Conservation (phyloP, 2,888 invertebrate genomes). For the Tyria jacobaeae region DNA sequence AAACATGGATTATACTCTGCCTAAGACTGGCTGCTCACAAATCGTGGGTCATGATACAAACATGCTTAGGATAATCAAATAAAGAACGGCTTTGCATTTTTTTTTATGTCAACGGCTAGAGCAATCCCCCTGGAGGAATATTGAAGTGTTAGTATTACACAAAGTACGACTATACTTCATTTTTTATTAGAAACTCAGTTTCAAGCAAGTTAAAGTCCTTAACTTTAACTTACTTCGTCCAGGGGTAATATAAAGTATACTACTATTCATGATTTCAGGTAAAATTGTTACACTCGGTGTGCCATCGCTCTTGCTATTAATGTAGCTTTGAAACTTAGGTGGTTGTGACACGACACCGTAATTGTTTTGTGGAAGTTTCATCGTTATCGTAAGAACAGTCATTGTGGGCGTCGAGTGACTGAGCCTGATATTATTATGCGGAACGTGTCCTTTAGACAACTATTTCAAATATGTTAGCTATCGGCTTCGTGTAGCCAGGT, state of each 20-base stretch:
- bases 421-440: slow-evolving; percentile 35
- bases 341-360: slow-evolving; percentile 40
- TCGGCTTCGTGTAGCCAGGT: slow-evolving; percentile 16
- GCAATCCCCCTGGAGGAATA: not conserved
- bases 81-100: too few relatives aligned
- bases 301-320: slow-evolving; percentile 20
- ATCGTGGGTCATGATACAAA: not conserved
- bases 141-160: not conserved
- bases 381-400: slow-evolving; percentile 44
- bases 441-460: slow-evolving; percentile 16
- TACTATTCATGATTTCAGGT: not conserved
- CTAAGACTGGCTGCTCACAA: not conserved
- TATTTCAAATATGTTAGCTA: slow-evolving; percentile 29
- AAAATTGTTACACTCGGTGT: not conserved
- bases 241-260: too few relatives aligned
- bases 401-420: slow-evolving; percentile 42
- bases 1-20: not conserved
- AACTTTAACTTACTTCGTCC: too few relatives aligned
- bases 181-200: not conserved
- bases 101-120: not conserved
- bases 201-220: not conserved
- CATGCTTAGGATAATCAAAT: too few relatives aligned
- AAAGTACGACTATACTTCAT: not conserved
- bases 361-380: slow-evolving; percentile 40
- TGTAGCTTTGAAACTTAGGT: slow-evolving; percentile 36